Conservation (phyloP, 2,113 vertebrate genomes). For the Equus przewalskii region DNA sequence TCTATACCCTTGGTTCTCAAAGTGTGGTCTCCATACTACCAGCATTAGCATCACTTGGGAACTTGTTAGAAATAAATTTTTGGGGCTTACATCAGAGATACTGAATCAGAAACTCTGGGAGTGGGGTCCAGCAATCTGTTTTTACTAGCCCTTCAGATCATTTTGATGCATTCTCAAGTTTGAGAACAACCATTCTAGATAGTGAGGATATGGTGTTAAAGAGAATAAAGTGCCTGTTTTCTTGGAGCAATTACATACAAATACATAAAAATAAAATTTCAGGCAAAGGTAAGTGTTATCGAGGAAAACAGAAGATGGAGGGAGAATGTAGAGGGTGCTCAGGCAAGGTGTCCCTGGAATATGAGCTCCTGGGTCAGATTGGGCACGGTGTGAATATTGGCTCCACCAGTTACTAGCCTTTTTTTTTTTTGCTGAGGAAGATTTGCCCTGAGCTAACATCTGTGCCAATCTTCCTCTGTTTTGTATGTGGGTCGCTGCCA, state of each 20-base stretch:
- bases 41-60: background rate
- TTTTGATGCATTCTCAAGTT: background rate
- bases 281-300: background rate
- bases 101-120: constrained; percentile 15
- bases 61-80: constrained; percentile 56
- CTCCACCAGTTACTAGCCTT: background rate
- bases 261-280: background rate
- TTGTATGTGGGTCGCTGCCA: too few species aligned
- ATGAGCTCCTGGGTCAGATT: background rate
- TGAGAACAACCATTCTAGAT: background rate
- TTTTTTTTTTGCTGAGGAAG: background rate
- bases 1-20: constrained; percentile 37
- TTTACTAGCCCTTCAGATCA: constrained; percentile 30
- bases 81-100: background rate
- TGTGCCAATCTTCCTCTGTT: too few species aligned
- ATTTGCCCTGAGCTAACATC: too few species aligned
- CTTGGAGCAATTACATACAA: background rate
- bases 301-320: background rate
- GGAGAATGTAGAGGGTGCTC: background rate
- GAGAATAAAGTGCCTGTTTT: background rate
- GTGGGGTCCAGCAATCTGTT: background rate
- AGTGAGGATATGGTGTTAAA: background rate
- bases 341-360: background rate
- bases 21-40: background rate
- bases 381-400: background rate